These are phyloP conservation scores for Eunapius fragilis DNA, from an alignment of 37 sponge, comb jelly and placozoan species.

Conservation along the genomic window DNA sequence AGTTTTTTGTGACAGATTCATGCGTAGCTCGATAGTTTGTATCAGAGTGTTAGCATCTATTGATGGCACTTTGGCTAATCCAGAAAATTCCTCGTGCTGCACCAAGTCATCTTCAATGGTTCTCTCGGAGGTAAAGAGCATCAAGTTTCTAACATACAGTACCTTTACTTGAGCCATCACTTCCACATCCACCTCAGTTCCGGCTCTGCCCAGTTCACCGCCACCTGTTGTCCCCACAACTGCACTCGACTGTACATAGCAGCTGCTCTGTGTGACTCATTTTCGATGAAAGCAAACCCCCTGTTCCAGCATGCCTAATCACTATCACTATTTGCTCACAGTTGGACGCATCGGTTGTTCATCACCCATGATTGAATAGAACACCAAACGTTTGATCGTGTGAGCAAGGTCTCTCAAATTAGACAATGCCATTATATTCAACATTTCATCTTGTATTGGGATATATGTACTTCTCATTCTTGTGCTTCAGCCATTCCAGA, in stretches of 20 bases:
- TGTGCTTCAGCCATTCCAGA: conserved; percentile 4
- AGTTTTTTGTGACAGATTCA: conserved; percentile 22
- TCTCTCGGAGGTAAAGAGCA: no score
- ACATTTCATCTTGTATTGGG: conserved; percentile 10
- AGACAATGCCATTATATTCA: conserved; percentile 15
- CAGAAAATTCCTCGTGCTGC: conserved; percentile 59
- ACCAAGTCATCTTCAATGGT: conserved; percentile 34
- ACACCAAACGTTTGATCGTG: conserved; percentile 2
- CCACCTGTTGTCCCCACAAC: no score
- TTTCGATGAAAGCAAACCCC: no score
- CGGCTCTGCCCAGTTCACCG: no score
- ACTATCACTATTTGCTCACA: conserved; percentile 45
- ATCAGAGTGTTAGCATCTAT: conserved; percentile 19
- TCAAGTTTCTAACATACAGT: no score
- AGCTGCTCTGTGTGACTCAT: no score
- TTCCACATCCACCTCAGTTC: no score
- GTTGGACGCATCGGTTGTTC: conserved; percentile 42
- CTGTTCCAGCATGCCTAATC: conserved; percentile 10
- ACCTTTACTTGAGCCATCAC: no score
- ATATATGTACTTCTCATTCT: conserved; percentile 24
- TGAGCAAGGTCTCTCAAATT: conserved; percentile 26
- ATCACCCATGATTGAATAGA: conserved; percentile 38
- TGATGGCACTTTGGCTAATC: conserved; percentile 25
- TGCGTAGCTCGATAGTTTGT: conserved; percentile 15
- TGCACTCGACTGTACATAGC: no score